Conservation (phyloP, 2,888 invertebrate genomes). For the Theristus sp. region DNA sequence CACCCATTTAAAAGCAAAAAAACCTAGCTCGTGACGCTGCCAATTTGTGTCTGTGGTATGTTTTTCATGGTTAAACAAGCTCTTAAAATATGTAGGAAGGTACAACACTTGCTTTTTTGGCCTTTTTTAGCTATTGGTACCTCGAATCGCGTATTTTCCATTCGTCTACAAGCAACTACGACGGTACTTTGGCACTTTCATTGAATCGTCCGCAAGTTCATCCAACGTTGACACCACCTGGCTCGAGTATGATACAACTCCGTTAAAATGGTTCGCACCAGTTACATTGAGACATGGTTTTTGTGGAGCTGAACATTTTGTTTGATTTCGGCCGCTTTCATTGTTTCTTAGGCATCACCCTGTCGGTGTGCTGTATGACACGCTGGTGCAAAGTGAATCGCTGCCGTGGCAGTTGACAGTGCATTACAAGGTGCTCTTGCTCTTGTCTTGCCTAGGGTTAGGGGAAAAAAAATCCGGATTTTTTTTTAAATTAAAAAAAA, state of each 20-base stretch:
- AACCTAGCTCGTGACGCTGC: too few relatives aligned
- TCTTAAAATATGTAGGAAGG: too few relatives aligned
- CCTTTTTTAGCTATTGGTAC: conserved; percentile 20
- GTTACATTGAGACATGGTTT: too few relatives aligned
- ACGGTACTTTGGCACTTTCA: conserved; percentile 9
- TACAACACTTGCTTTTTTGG: too few relatives aligned
- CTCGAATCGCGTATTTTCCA: conserved; percentile 20
- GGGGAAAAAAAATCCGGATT: too few relatives aligned
- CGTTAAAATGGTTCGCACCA: conserved; percentile 16
- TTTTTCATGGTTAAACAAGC: too few relatives aligned
- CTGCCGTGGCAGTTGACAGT: conserved; percentile 84
- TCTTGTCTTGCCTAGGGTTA: too few relatives aligned
- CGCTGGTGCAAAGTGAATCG: conserved; percentile 46
- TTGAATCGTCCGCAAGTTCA: conserved; percentile 8
- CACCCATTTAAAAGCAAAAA: too few relatives aligned
- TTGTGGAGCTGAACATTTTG: too few relatives aligned
- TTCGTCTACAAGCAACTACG: conserved; percentile 15
- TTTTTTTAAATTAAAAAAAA: too few relatives aligned
- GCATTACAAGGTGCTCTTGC: conserved; percentile 46
- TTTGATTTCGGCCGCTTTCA: too few relatives aligned
- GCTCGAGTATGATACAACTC: conserved; percentile 16
- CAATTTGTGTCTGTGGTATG: too few relatives aligned
- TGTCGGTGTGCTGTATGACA: conserved; percentile 71
- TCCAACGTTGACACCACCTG: conserved; percentile 13
- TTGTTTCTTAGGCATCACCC: conserved; percentile 49